Conservation (phyloP, 2,797 vertebrate species). For the Arctocebus calabarensis region DNA sequence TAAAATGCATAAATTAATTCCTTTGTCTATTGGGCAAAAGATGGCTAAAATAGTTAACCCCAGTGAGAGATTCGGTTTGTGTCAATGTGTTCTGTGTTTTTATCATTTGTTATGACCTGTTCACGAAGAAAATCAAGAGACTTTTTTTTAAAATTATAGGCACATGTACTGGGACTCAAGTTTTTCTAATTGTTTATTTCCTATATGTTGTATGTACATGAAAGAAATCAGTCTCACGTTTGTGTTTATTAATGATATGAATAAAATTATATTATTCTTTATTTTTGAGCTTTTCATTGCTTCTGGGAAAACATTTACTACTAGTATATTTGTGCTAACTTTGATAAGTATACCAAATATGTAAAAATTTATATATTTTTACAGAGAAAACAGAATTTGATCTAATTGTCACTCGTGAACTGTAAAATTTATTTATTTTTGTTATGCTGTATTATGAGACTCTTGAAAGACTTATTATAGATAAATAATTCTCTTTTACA, state of each 20-base stretch:
- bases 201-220: not conserved
- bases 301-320: conserved; percentile 38
- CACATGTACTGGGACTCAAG: not conserved
- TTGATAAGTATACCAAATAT: conserved; percentile 18
- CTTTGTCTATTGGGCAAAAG: not conserved
- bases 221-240: not conserved
- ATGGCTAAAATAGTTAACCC: not conserved
- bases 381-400: conserved; percentile 39
- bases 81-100: not conserved
- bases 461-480: conserved; percentile 22
- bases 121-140: conserved; percentile 34
- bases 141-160: conserved; percentile 37
- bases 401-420: not conserved
- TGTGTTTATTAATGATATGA: not conserved
- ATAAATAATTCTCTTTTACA: not conserved
- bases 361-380: conserved; percentile 36
- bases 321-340: not conserved
- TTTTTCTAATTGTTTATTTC: conserved; percentile 23
- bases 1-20: conserved; percentile 51
- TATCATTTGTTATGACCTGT: conserved; percentile 14
- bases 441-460: not conserved
- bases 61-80: not conserved
- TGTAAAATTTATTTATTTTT: conserved; percentile 44
- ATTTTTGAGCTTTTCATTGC: conserved; percentile 62
- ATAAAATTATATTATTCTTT: conserved; percentile 38